These are phyloP conservation scores for Cotesia typhae DNA, from an alignment of 1,140 invertebrate species.

Conservation along the genomic window DNA sequence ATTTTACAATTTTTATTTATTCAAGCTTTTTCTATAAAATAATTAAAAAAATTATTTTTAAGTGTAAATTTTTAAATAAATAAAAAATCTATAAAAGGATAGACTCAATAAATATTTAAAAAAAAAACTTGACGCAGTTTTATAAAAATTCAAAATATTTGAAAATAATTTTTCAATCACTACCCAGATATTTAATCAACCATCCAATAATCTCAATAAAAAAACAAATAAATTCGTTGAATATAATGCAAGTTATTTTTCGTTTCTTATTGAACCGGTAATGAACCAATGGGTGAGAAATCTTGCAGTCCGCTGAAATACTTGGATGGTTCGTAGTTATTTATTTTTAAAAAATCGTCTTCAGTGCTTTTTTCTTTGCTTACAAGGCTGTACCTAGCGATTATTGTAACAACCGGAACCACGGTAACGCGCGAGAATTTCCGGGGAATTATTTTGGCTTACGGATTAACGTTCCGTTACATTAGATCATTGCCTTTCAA, in stretches of 20 bases:
- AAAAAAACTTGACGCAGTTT: too few relatives aligned
- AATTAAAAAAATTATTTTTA: too few relatives aligned
- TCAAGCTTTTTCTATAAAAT: too few relatives aligned
- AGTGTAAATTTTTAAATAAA: too few relatives aligned
- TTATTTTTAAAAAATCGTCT: not conserved
- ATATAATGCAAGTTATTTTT: not conserved
- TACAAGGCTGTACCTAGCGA: constrained; percentile 23
- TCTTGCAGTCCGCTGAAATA: constrained; percentile 6
- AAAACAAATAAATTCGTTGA: not conserved
- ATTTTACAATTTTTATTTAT: too few relatives aligned
- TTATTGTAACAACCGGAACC: constrained; percentile 41
- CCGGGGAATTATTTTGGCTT: constrained; percentile 39
- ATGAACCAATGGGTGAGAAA: not conserved
- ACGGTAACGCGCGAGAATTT: constrained; percentile 39
- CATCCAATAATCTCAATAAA: too few relatives aligned
- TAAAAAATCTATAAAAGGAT: too few relatives aligned
- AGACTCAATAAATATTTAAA: too few relatives aligned
- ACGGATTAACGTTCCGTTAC: constrained; percentile 34
- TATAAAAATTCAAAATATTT: too few relatives aligned
- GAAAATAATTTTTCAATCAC: too few relatives aligned
- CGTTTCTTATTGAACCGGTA: not conserved
- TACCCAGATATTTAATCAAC: too few relatives aligned
- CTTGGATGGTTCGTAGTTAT: not conserved
- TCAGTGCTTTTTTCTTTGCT: not conserved
- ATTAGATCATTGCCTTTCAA: constrained; percentile 18